Percentiles rank a stretch among this genome's conserved stretches.
These are phyloP conservation scores for Tadarida brasiliensis DNA, from an alignment of 2,797 vertebrate species.

Conservation along the genomic window DNA sequence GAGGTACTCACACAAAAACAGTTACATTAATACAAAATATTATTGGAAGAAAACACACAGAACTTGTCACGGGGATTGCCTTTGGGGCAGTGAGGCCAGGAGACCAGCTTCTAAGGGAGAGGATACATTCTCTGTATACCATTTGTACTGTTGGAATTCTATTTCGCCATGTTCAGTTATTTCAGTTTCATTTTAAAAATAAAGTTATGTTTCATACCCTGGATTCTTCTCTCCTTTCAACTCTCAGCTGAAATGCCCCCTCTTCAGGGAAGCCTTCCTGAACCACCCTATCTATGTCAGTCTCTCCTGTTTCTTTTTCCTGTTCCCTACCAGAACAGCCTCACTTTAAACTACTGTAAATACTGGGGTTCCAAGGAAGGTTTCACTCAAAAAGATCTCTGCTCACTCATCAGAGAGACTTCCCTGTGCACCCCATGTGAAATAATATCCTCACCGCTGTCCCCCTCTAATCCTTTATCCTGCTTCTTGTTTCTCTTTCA, in stretches of 20 bases:
- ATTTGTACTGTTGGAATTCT: not conserved
- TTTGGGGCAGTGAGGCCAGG: not conserved
- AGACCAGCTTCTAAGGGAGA: not conserved
- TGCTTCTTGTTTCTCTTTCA: not conserved
- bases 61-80: not conserved
- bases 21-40: not conserved
- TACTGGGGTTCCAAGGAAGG: not conserved
- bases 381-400: not conserved
- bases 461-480: not conserved
- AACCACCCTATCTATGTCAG: too few species aligned
- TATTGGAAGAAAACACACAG: not conserved
- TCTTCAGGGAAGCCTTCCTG: not conserved
- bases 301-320: not conserved
- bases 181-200: not conserved
- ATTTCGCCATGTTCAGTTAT: not conserved
- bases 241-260: too few species aligned
- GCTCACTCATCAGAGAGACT: not conserved
- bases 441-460: not conserved
- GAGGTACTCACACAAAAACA: not conserved
- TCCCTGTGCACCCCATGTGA: accelerated
- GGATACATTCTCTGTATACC: not conserved
- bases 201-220: not conserved
- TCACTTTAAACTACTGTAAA: not conserved
- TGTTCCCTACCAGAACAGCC: not conserved
- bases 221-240: not conserved